Evolutionary conservation across 2,888 invertebrate genomes (phyloP), one percentile per base, ranked within the genome.

Genomic region (Psococerastis gibbosa): DNA sequence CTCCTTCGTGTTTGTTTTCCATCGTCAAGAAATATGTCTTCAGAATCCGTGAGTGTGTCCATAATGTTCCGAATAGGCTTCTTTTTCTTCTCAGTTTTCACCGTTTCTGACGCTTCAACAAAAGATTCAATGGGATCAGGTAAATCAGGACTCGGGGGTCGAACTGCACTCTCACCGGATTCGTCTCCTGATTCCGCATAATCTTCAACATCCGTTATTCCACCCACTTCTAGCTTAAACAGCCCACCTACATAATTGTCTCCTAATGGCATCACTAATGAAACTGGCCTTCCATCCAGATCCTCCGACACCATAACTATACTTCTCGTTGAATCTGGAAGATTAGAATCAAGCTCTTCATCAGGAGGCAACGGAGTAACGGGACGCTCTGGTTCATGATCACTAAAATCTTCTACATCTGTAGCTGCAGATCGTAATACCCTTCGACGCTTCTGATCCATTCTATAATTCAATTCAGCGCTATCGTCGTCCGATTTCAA

Each of bases 241-340:
- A 52, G 44, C n/a, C 49, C 50, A 3, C 43, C 32, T n/a, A 46
- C 46, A 31, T 49, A 43, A 4, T 45, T 58, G 46, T 52, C 52
- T 15, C 63, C 61, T 50, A 67, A 55, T 22, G 67, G 66, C 52
- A 63, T 58, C 2, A 67, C 62, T 48, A 61, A 62, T 2, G 64
- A 62, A 16, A 60, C 59, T 8, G 63, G 66, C 15, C 60, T 58
- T 2, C 66, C 66, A 46, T 52, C 53, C 43, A 57, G 55, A 51
- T 62, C 58, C 51, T 62, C 62, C 46, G 58, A 60, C 3, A 63
- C 52, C n/a, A 62, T 52, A 22, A 66, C 54, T 32, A 70, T 53
- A 52, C 67, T 66, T 43, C 69, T 59, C 35, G 61, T 60, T 9
- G 65, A 57, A 18, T 58, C 52, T 6, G 69, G 68, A 35, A 70